Evolutionary conservation across 2,797 vertebrate species (phyloP), one percentile per base, ranked within the genome.

Genomic region (Harpagifer antarcticus): DNA sequence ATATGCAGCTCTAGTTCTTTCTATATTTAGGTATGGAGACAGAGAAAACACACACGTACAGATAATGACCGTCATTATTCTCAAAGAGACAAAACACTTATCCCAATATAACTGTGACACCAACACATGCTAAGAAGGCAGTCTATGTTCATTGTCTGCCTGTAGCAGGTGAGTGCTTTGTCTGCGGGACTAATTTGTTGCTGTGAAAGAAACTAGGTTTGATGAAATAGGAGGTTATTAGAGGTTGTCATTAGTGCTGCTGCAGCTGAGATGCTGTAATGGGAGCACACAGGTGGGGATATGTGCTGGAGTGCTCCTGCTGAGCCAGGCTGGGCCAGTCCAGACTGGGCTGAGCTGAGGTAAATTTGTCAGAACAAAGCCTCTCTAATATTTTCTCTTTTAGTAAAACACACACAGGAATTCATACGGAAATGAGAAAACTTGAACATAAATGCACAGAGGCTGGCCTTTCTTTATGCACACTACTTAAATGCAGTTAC

Each of bases 161-260:
- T 43, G 60, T 23, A 67, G 82, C 84, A 81, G 82, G 82, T 82
- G 77, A 89, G 77, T 15, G 47, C 73, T 85, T 83, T 74, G 77
- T 83, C 77, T 72, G 72, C 55, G 43, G 65, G 40, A 65, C 72
- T 85, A 87, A 90, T 91, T 82, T 87, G 84, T 88, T 78, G 84
- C 82, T 83, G 68, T 90, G 91, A 92, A 91, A 91, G 91, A 92
- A 93, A 92, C 82, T 88, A 68, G 87, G 82, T 91, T 90, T 94
- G 88, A 94, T 91, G 87, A 92, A 95, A 92, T 81, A 88, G 86
- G 89, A 88, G 85, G 87, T 88, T 86, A 88, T 92, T 91, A 83
- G 89, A 74, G 78, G 65, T 83, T 88, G 87, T 91, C 86, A 84
- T 91, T 87, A 89, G 81, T 73, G 80, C 78, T 78, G 77, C 81